Percentiles rank a stretch among this genome's conserved stretches.
Evolutionary conservation across 2,888 invertebrate genomes (phyloP).

Genomic region (Nomada lathburiana): DNA sequence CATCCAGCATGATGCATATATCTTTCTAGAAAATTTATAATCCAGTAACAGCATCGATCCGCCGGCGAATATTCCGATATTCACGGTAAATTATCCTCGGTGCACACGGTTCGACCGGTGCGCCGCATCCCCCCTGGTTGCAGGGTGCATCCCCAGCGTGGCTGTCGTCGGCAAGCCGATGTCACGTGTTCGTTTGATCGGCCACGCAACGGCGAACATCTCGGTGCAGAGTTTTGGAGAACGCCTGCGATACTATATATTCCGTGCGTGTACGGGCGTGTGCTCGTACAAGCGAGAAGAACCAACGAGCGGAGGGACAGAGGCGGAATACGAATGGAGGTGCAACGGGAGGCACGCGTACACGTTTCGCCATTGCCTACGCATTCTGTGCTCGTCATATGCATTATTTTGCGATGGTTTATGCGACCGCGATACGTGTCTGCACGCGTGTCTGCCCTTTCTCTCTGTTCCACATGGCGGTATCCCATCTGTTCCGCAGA

Average conservation of each 20-base stretch:
- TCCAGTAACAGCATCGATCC: slow-evolving; percentile 43
- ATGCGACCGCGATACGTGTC: slow-evolving; percentile 49
- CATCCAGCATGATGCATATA: neutral
- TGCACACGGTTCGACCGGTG: slow-evolving; percentile 21
- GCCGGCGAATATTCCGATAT: slow-evolving; percentile 55
- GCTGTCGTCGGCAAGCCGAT: slow-evolving; percentile 52
- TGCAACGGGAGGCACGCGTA: slow-evolving; percentile 33
- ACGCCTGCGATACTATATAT: neutral
- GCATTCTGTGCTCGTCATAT: slow-evolving; percentile 59
- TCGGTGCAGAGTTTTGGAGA: slow-evolving; percentile 28
- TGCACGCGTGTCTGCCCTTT: slow-evolving; percentile 44
- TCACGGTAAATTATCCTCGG: slow-evolving; percentile 54
- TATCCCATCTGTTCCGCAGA: neutral
- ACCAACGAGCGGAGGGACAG: neutral
- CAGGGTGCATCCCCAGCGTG: neutral
- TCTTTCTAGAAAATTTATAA: slow-evolving; percentile 52
- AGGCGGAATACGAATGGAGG: neutral
- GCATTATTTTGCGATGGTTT: slow-evolving; percentile 65
- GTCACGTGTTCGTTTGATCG: slow-evolving; percentile 59
- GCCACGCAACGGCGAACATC: slow-evolving; percentile 23
- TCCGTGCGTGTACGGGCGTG: slow-evolving; percentile 1
- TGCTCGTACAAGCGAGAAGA: neutral
- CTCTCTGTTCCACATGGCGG: slow-evolving; percentile 9
- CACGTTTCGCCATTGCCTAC: slow-evolving; percentile 42
- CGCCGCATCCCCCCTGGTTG: slow-evolving; percentile 8